A percentile compares a stretch with the other conserved stretches of the same genome.
Evolutionary conservation across 2,797 vertebrate species (phyloP).

Genomic region (Oophaga sylvatica): DNA sequence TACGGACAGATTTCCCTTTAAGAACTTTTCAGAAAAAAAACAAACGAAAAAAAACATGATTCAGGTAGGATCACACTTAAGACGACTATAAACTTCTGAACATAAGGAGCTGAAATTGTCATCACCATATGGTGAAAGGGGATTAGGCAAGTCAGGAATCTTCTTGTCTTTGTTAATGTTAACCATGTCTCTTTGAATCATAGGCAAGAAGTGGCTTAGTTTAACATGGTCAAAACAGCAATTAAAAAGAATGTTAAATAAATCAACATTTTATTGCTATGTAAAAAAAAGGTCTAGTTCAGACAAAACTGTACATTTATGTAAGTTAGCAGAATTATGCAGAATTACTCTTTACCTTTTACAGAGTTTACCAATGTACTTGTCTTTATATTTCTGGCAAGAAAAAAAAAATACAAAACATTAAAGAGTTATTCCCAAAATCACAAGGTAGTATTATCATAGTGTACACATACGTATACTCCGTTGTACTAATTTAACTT

Average conservation of each 20-base stretch:
- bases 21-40: neutral
- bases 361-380: neutral
- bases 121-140: slow-evolving; percentile 39
- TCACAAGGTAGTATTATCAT: no score
- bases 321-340: neutral
- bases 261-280: neutral
- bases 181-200: neutral
- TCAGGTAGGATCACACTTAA: neutral
- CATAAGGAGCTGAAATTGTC: slow-evolving; percentile 41
- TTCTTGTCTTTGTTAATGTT: slow-evolving; percentile 23
- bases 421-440: no score
- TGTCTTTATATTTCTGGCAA: slow-evolving; percentile 42
- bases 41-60: neutral
- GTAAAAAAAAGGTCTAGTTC: neutral
- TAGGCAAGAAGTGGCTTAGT: neutral
- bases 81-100: slow-evolving; percentile 10
- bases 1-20: neutral
- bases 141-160: slow-evolving; percentile 35
- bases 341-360: slow-evolving; percentile 53
- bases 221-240: neutral
- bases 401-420: neutral
- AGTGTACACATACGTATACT: no score
- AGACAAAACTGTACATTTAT: neutral
- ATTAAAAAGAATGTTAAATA: neutral
- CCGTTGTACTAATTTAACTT: no score